Base-by-base conservation (phyloP, 23 tunicate species). In the Oikopleura albicans region DNA sequence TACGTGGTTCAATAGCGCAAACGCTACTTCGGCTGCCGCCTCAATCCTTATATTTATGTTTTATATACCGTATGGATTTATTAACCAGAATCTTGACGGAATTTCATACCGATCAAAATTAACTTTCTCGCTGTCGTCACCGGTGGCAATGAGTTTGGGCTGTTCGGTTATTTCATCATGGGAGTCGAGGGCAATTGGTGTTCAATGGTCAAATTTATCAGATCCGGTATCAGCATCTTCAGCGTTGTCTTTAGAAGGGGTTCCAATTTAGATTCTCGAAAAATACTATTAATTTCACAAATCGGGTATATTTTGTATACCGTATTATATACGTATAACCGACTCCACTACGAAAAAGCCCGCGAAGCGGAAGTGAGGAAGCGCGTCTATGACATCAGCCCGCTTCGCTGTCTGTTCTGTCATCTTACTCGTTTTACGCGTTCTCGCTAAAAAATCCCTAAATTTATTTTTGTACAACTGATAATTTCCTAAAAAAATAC, bases 151-250 rank as follows among this genome's bases (percentile, higher is more conserved):
- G 79, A 37, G 34, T 2, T 37, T 71, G 4, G 79, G 79, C 36
- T 71, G 79, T 29, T 71, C 79, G 36, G 79, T 71, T 31, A 71
- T 71, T 71, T 16, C 79, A 2, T 16, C 79, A 2, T 71, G 79
- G 79, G 79, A 71, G 79, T 16, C 79, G 37, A 12, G 34, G 27
- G 79, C 79, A 4, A 12, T 29, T 71, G 79, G 79, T 2, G 79
- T 71, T 71, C 79, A 71, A 16, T 71, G 79, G 79, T 12, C 27
- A 4, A 71, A 71, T 71, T 12, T 71, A 12, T 27, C 35, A 34
- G 4, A 27, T 16, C 36, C 33, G 31, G 79, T 71, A 2, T 71
- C 79, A 29, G 35, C 35, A 16, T 16, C 79, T 71, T 34, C 8
- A 8, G 8, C 59, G 59, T 8, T 49, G 59, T 8, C 59, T 49